Percentiles rank a stretch among this genome's conserved stretches.
These are phyloP conservation scores for Heliconius eleuchia DNA, from an alignment of 1,140 invertebrate genomes.

Conservation along the genomic window DNA sequence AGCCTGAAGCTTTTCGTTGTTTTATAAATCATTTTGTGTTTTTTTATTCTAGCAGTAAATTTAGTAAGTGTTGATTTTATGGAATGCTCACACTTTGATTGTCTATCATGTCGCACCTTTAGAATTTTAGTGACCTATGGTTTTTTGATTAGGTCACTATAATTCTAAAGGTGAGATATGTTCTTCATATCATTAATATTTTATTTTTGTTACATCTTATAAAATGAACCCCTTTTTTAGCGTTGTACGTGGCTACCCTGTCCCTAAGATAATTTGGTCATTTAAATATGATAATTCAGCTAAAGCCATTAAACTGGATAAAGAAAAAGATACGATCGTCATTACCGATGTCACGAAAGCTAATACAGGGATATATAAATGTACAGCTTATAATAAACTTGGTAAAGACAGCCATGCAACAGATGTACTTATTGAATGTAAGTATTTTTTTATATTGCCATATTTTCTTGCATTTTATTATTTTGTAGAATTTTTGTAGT, in stretches of 20 bases:
- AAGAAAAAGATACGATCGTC: constrained; percentile 5
- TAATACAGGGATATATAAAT: constrained; percentile 41
- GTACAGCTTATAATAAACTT: constrained; percentile 40
- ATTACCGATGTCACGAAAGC: constrained; percentile 30
- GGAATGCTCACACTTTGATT: too few relatives aligned
- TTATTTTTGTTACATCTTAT: neutral
- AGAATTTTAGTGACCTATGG: too few relatives aligned
- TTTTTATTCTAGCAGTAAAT: too few relatives aligned
- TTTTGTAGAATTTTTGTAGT: neutral
- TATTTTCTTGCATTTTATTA: neutral
- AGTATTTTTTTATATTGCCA: constrained; percentile 24
- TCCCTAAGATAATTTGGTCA: constrained; percentile 30
- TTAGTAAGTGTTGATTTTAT: too few relatives aligned
- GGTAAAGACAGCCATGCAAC: constrained; percentile 39
- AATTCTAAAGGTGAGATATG: too few relatives aligned
- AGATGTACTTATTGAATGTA: constrained; percentile 42
- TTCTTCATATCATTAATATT: too few relatives aligned
- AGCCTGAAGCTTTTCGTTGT: too few relatives aligned
- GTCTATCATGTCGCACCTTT: too few relatives aligned
- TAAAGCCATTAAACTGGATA: neutral
- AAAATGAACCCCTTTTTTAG: constrained; percentile 16
- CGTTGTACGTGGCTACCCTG: constrained; percentile 31
- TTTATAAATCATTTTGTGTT: too few relatives aligned
- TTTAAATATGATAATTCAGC: constrained; percentile 21
- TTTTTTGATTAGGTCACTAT: too few relatives aligned